phyloP scores from a whole-genome alignment of 2,113 vertebrate species.

The Atractosteus spatula region DNA sequence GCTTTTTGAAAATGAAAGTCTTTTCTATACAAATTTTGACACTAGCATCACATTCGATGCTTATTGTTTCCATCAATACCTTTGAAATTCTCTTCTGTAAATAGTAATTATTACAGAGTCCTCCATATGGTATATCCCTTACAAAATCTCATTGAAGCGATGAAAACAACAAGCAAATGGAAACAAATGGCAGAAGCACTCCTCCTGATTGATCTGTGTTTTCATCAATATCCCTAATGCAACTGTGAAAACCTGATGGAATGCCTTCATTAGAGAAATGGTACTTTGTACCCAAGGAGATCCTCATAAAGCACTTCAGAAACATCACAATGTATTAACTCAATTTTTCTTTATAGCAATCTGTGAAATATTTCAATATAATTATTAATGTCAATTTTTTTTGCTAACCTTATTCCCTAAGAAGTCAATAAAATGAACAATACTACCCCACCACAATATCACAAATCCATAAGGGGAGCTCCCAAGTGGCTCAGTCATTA shows the following conservation, averaged over 20 bases:
- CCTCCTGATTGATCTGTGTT: slow-evolving; percentile 44
- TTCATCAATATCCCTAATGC: slow-evolving; percentile 49
- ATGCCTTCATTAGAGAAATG: slow-evolving; percentile 28
- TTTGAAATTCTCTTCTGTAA: no score
- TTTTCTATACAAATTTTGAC: no score
- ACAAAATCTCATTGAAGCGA: slow-evolving; percentile 33
- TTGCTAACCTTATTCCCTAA: background rate
- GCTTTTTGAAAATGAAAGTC: no score
- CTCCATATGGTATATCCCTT: slow-evolving; percentile 40
- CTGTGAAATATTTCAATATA: background rate
- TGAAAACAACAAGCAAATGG: slow-evolving; percentile 47
- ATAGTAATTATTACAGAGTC: slow-evolving; percentile 29
- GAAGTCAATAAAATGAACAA: background rate
- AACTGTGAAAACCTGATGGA: slow-evolving; percentile 29
- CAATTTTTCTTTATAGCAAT: background rate
- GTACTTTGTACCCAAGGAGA: slow-evolving; percentile 16
- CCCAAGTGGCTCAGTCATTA: no score
- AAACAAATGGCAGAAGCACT: slow-evolving; percentile 47
- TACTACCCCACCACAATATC: background rate
- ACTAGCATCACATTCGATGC: no score
- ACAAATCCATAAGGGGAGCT: no score
- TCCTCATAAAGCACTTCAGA: slow-evolving; percentile 7
- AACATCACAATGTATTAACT: slow-evolving; percentile 8
- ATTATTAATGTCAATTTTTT: background rate
- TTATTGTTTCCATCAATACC: no score